Base-by-base conservation (phyloP, 2,797 vertebrate genomes). In the Sebastes vulpes region DNA sequence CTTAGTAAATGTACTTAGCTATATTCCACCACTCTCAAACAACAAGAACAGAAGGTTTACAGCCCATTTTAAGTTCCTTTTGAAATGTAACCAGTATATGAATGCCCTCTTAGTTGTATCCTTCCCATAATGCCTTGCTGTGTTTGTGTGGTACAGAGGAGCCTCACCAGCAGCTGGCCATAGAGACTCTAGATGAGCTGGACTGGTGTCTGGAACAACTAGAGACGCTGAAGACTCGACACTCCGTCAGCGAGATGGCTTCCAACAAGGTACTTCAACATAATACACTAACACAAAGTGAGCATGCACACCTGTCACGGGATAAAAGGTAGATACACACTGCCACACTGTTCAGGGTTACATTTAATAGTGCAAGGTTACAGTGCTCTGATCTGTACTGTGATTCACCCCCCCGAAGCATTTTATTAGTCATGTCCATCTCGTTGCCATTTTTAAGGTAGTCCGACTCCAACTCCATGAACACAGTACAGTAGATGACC, bases 161-260 rank as follows among this genome's bases (percentile, higher is more conserved):
- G 91, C 93, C 96, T 7, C 95, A 96, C 78, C 97, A 97, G 92
- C 97, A 97, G 91, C 91, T 99, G 89, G 97, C 97, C 0, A 89
- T 97, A 69, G 98, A 98, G 96, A 98, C 98, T 0, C 90, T 99
- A 91, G 97, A 98, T 52, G 98, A 99, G 93, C 94, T 99, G 94
- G 98, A 99, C 92, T 99, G 98, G 98, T 99, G 98, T 93, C 89
- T 99, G 94, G 97, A 99, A 65, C 98, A 99, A 92, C 95, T 99
- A 72, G 98, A 99, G 91, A 98, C 98, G 0, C 92, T 99, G 82
- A 98, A 98, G 94, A 98, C 98, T 0, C 92, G 97, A 42, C 97
- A 98, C 89, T 99, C 98, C 0, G 98, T 99, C 93, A 97, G 98
- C 12, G 98, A 98, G 90, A 99, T 99, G 98, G 98, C 98, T 4